A percentile compares a stretch with the other conserved stretches of the same genome.
Evolutionary conservation across 2,888 invertebrate genomes (phyloP).

Genomic region (Anoplius nigerrimus): DNA sequence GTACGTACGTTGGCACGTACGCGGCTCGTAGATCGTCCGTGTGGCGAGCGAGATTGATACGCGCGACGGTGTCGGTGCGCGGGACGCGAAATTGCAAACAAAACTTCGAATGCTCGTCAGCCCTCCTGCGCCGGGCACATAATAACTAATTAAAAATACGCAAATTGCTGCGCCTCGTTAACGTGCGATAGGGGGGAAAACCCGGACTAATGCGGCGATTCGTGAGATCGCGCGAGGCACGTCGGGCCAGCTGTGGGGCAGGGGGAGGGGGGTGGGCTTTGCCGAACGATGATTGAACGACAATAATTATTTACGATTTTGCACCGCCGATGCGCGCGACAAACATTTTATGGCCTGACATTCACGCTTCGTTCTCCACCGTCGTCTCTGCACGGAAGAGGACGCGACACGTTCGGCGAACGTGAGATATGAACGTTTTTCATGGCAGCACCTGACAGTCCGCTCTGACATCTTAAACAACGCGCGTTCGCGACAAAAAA

Average conservation of each 20-base stretch:
- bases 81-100: constrained; percentile 51
- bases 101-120: constrained; percentile 48
- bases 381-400: no score
- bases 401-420: no score
- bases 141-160: constrained; percentile 62
- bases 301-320: constrained; percentile 23
- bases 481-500: no score
- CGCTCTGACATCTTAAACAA: no score
- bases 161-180: constrained; percentile 48
- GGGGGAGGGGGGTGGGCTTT: neutral
- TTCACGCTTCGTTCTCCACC: no score
- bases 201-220: constrained; percentile 12
- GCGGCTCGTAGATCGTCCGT: no score
- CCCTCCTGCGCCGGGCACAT: constrained; percentile 24
- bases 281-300: constrained; percentile 5
- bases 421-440: no score
- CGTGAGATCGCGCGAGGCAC: neutral
- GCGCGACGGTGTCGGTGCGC: neutral
- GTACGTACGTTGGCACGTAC: neutral
- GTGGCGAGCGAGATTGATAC: neutral
- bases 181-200: constrained; percentile 7
- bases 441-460: no score
- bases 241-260: no score
- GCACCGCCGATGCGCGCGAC: neutral
- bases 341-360: no score